Conservation (phyloP, 2,797 vertebrate genomes). For the Hoplostethus atlanticus region DNA sequence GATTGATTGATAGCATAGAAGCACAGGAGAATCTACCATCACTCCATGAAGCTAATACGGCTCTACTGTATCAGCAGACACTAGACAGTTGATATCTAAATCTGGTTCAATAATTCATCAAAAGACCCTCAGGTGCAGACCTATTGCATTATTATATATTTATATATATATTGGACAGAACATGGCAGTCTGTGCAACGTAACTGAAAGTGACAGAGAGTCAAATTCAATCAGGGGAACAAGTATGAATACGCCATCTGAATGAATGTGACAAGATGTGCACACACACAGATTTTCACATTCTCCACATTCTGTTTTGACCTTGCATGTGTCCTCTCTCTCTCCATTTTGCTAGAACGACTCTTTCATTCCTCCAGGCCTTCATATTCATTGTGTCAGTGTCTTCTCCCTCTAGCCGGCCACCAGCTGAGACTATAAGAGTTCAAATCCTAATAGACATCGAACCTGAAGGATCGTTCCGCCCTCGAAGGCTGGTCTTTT, state of each 20-base stretch:
- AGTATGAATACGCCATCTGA: slow-evolving; percentile 46
- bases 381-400: slow-evolving; percentile 28
- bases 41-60: no score
- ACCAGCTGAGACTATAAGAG: slow-evolving; percentile 7
- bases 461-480: slow-evolving; percentile 37
- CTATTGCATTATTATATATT: background rate
- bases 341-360: background rate
- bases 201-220: slow-evolving; percentile 32
- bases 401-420: slow-evolving; percentile 11
- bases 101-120: slow-evolving; percentile 17
- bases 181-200: slow-evolving; percentile 12
- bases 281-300: background rate
- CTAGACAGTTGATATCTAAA: background rate
- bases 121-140: slow-evolving; percentile 6
- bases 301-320: slow-evolving; percentile 31
- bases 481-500: background rate
- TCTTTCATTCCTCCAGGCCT: slow-evolving; percentile 16
- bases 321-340: slow-evolving; percentile 42
- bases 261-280: slow-evolving; percentile 12
- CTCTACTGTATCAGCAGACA: background rate
- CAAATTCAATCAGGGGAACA: slow-evolving; percentile 20
- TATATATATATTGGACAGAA: background rate
- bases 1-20: no score
- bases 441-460: slow-evolving; percentile 22
- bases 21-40: no score